Evolutionary conservation across 2,797 vertebrate species (phyloP), one percentile per base, ranked within the genome.

Genomic region (Pteronotus mesoamericanus): DNA sequence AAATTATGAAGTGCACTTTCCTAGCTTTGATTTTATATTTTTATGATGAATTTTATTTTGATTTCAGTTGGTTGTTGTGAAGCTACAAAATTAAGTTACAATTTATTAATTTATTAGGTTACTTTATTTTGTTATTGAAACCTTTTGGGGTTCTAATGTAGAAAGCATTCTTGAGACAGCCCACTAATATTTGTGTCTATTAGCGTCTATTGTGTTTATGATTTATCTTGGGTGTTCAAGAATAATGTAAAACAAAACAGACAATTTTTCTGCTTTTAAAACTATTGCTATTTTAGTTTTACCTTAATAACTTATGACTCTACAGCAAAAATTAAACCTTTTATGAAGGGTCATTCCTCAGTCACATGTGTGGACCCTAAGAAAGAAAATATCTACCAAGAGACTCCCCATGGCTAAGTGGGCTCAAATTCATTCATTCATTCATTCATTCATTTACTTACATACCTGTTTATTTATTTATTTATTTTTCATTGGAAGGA

Each of bases 31-130:
- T 94, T 92, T 90, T 82, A 48, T 68, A 71, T 84, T 79, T 90
- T 57, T 86, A 88, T 91, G 46, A 68, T 84, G 15, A 84, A 94
- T 86, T 92, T 84, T 74, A 59, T 59, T 94, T 96, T 84, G 29
- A 90, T 87, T 72, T 46, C 86, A 64, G 7, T 74, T 90, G 16
- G 12, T 94, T 91, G 90, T 84, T 68, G n/a, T 72, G 26, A 85
- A 72, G 34, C 12, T 89, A 78, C 34, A 37, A 93, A 90, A 84
- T 15, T 68, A 86, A 6, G 79, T 75, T 92, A 26, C 39, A 74
- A 69, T 61, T 77, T 86, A n/a, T n/a, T n/a, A n/a, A n/a, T n/a
- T n/a, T n/a, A n/a, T 86, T 78, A 34, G 82, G 86, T 86, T 48
- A 37, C 21, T 92, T 72, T 59, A 75, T 89, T 89, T 85, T 95